phyloP scores from a whole-genome alignment of 2,888 invertebrate species.

The Halictus ligatus region DNA sequence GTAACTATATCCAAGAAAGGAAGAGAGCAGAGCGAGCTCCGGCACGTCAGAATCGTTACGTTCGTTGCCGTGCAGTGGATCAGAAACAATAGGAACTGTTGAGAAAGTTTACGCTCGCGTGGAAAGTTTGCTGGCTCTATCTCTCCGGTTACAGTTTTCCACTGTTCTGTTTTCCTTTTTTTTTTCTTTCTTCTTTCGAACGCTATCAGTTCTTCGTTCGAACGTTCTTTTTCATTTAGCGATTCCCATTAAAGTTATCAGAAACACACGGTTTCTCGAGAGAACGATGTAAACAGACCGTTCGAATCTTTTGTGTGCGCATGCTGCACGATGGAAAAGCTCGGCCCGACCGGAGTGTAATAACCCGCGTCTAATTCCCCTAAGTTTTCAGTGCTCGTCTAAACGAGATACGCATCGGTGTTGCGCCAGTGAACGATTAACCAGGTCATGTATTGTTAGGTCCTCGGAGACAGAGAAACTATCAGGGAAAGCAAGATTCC shows the following conservation, averaged over 20 bases:
- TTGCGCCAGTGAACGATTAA: conserved; percentile 78
- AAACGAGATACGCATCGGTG: conserved; percentile 76
- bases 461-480: conserved; percentile 69
- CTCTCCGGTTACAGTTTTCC: conserved; percentile 1
- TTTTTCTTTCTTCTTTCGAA: not conserved
- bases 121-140: conserved; percentile 31
- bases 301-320: not conserved
- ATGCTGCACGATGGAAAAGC: conserved; percentile 35
- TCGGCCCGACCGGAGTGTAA: conserved; percentile 65
- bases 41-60: conserved; percentile 14
- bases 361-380: conserved; percentile 75
- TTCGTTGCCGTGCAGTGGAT: conserved; percentile 22
- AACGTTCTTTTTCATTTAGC: conserved; percentile 2
- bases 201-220: not conserved
- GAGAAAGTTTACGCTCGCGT: conserved; percentile 34
- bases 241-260: not conserved
- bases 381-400: conserved; percentile 70
- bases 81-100: conserved; percentile 35
- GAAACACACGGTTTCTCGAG: not conserved
- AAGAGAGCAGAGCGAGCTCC: conserved; percentile 16
- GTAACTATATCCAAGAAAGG: not conserved
- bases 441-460: conserved; percentile 73
- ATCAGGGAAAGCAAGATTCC: conserved; percentile 62
- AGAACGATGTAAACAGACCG: not conserved
- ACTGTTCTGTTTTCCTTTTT: not conserved